A percentile compares a stretch with the other conserved stretches of the same genome.
phyloP scores from a whole-genome alignment of 2,797 vertebrate species.

The Pseudomugil gertrudae region DNA sequence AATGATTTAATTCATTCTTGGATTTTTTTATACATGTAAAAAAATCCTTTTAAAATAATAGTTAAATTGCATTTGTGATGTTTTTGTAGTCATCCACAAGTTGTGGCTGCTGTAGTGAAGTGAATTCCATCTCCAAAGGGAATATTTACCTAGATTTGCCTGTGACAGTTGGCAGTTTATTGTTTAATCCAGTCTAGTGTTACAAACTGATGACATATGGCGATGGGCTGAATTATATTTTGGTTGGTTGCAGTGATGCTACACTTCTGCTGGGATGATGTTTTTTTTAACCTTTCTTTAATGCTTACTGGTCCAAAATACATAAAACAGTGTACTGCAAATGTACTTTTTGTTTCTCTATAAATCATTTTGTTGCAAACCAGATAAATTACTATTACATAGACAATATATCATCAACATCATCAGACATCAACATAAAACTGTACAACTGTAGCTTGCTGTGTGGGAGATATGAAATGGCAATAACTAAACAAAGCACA shows the following conservation, averaged over 20 bases:
- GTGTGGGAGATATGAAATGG: not conserved
- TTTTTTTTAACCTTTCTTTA: not conserved
- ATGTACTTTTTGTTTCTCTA: not conserved
- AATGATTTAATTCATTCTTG: not conserved
- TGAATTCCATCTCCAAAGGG: not conserved
- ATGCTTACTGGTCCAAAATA: not conserved
- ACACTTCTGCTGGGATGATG: no score
- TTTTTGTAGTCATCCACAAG: not conserved
- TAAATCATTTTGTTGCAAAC: not conserved
- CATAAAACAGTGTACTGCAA: not conserved
- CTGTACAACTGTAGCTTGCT: not conserved
- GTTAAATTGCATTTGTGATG: not conserved
- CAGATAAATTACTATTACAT: not conserved
- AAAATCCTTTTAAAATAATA: not conserved
- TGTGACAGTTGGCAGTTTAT: constrained; percentile 27
- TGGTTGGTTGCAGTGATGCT: no score
- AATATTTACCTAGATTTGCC: not conserved
- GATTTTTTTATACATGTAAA: not conserved
- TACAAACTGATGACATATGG: constrained; percentile 28
- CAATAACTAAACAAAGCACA: not conserved
- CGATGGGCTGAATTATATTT: constrained; percentile 40
- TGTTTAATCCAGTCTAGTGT: constrained; percentile 44
- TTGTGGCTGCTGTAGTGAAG: not conserved
- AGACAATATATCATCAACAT: not conserved
- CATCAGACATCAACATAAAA: not conserved